Evolutionary conservation across 2,888 invertebrate species (phyloP).

Genomic region (Tinea pellionella): DNA sequence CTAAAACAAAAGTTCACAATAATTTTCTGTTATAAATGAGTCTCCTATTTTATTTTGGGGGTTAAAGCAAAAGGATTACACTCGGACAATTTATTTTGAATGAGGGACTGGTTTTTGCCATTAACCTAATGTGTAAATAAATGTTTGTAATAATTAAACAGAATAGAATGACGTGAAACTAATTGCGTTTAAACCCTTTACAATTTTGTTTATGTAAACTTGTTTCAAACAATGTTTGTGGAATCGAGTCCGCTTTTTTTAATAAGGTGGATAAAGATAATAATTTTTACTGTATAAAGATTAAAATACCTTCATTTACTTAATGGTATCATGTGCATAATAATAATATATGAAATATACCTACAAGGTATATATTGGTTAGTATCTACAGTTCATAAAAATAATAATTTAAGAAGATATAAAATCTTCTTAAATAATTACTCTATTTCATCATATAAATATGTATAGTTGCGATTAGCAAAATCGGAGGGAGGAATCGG

Average conservation of each 20-base stretch:
- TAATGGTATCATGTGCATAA: no score
- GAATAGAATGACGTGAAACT: conserved; percentile 37
- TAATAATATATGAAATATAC: no score
- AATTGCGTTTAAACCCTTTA: conserved; percentile 32
- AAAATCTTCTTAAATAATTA: no score
- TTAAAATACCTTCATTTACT: no score
- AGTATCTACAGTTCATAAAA: no score
- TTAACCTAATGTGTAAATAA: conserved; percentile 62
- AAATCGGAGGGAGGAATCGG: no score
- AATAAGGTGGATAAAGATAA: neutral
- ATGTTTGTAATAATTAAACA: conserved; percentile 61
- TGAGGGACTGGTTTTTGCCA: conserved; percentile 54
- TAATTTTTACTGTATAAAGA: no score
- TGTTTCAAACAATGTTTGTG: neutral
- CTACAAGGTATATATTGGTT: no score
- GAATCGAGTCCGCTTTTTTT: neutral
- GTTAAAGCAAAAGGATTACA: conserved; percentile 18
- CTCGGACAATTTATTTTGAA: conserved; percentile 52
- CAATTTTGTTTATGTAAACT: neutral
- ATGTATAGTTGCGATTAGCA: no score
- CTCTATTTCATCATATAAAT: no score
- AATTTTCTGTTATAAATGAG: neutral
- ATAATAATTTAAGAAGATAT: no score
- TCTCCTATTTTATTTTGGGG: neutral
- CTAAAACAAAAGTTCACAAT: neutral